A percentile compares a stretch with the other conserved stretches of the same genome.
These are phyloP conservation scores for Tipula helvola DNA, from an alignment of 2,888 invertebrate genomes.

Conservation along the genomic window DNA sequence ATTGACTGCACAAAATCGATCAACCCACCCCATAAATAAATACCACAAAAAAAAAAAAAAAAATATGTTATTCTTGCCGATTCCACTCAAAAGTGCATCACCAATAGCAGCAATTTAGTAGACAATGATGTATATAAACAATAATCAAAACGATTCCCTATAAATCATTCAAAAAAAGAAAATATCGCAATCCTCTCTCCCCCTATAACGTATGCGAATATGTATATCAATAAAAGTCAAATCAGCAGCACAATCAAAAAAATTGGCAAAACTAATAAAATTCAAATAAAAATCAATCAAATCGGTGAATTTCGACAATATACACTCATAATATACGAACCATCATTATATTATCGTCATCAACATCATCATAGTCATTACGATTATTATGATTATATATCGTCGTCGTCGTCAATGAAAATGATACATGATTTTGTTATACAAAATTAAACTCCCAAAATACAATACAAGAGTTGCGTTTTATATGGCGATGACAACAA, in stretches of 20 bases:
- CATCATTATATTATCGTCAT: background rate
- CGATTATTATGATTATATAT: background rate
- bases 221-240: background rate
- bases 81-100: background rate
- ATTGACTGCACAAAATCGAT: background rate
- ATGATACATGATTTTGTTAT: background rate
- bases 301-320: background rate
- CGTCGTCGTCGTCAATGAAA: background rate
- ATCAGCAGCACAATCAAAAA: background rate
- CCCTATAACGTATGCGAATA: background rate
- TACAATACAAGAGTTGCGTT: background rate
- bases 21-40: background rate
- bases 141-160: background rate
- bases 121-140: background rate
- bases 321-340: background rate
- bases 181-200: background rate
- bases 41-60: background rate
- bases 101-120: background rate
- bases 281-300: constrained; percentile 4
- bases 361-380: background rate
- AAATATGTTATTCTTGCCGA: background rate
- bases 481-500: background rate
- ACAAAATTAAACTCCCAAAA: background rate
- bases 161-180: background rate
- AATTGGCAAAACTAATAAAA: background rate